Conservation (phyloP, 2,797 vertebrate genomes). For the Etheostoma perlongum region DNA sequence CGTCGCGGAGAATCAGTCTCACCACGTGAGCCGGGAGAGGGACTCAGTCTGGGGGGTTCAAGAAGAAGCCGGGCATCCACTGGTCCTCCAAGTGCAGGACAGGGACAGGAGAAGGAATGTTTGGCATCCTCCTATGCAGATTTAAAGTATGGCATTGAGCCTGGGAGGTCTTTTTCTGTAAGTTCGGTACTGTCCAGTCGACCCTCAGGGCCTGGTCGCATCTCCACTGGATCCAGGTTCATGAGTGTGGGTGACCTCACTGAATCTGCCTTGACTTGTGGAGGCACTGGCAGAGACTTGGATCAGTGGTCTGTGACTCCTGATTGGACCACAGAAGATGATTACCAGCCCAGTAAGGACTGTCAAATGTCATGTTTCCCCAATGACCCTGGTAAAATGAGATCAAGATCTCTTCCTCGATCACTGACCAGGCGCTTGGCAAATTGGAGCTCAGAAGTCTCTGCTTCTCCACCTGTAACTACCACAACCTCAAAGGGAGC, state of each 20-base stretch:
- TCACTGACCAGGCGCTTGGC: slow-evolving; percentile 69
- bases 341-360: background rate
- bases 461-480: slow-evolving; percentile 14
- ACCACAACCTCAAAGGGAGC: slow-evolving; percentile 36
- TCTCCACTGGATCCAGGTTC: slow-evolving; percentile 81
- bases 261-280: slow-evolving; percentile 49
- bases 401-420: slow-evolving; percentile 78
- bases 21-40: slow-evolving; percentile 65
- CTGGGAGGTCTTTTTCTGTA: slow-evolving; percentile 82
- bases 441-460: slow-evolving; percentile 62
- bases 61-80: slow-evolving; percentile 67
- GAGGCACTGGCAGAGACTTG: slow-evolving; percentile 28
- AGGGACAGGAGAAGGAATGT: slow-evolving; percentile 42
- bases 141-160: slow-evolving; percentile 84
- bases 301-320: slow-evolving; percentile 40
- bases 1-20: slow-evolving; percentile 66
- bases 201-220: slow-evolving; percentile 82
- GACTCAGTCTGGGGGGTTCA: slow-evolving; percentile 49
- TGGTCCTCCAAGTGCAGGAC: slow-evolving; percentile 59
- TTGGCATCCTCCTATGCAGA: slow-evolving; percentile 77
- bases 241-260: slow-evolving; percentile 80
- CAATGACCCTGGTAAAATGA: slow-evolving; percentile 58
- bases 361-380: slow-evolving; percentile 13
- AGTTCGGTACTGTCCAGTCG: slow-evolving; percentile 82
- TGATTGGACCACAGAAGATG: slow-evolving; percentile 36